Conservation (phyloP, 2,888 invertebrate genomes). For the Orthonychiurus folsomi region DNA sequence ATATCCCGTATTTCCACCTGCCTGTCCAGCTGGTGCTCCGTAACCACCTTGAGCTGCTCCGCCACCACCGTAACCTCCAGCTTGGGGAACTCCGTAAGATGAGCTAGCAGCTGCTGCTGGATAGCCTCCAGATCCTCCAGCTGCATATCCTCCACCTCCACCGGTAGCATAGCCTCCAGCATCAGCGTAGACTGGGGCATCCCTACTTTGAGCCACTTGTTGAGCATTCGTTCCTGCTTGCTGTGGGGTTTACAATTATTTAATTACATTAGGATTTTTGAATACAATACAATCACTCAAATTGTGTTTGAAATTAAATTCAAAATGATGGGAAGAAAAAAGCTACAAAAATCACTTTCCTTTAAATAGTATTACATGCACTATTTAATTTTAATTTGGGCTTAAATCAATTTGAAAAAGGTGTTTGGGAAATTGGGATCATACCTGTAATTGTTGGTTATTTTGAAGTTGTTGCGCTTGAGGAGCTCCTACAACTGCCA, state of each 20-base stretch:
- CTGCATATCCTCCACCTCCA: constrained; percentile 1
- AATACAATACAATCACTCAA: background rate
- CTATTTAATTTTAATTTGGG: background rate
- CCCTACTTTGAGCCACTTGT: constrained; percentile 39
- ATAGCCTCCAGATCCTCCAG: constrained; percentile 16
- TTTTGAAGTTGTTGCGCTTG: constrained; percentile 37
- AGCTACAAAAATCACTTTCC: too few relatives aligned
- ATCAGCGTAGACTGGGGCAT: constrained; percentile 38
- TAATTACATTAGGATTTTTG: too few relatives aligned
- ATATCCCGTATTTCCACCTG: constrained; percentile 34
- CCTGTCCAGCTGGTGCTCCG: constrained; percentile 16
- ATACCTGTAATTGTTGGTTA: constrained; percentile 32
- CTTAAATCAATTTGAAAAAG: background rate
- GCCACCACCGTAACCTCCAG: constrained; percentile 2
- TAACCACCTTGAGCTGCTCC: constrained; percentile 3
- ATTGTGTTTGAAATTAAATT: background rate
- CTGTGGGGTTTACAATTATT: constrained; percentile 8
- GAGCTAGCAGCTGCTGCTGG: constrained; percentile 29
- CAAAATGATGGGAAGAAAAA: background rate
- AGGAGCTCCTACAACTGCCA: constrained; percentile 38
- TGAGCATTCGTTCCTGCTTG: constrained; percentile 11
- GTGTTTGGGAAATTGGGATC: too few relatives aligned
- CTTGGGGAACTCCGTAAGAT: constrained; percentile 23
- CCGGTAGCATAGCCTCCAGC: constrained; percentile 14
- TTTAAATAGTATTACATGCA: too few relatives aligned